Percentiles rank a stretch among this genome's conserved stretches.
Conservation (phyloP, 2,888 invertebrate species). For the Seira ritae region DNA sequence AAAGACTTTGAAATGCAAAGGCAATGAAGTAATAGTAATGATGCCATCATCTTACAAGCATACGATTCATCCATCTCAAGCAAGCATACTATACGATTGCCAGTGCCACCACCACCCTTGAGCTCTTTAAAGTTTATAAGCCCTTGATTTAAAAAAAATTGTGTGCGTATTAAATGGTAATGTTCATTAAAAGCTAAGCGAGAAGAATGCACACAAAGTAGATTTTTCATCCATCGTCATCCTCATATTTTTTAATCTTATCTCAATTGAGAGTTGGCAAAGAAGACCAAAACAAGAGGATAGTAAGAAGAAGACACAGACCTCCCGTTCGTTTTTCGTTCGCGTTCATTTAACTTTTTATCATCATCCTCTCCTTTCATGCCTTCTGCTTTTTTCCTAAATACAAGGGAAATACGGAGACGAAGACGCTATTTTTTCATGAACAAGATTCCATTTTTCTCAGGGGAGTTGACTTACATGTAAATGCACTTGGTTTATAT, state of each 20-base stretch:
- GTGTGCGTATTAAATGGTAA: too few species aligned
- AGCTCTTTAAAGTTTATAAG: conserved; percentile 2
- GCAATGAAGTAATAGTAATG: too few species aligned
- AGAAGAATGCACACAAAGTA: too few species aligned
- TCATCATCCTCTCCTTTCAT: not conserved
- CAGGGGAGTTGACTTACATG: conserved; percentile 19
- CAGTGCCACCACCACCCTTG: conserved; percentile 46
- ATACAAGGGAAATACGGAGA: not conserved
- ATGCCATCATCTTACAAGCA: too few species aligned
- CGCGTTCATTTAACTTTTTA: conserved; percentile 46
- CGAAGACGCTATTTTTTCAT: conserved; percentile 22
- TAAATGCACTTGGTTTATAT: too few species aligned
- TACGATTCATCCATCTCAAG: too few species aligned
- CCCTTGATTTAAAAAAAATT: conserved; percentile 30
- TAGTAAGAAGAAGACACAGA: conserved; percentile 26
- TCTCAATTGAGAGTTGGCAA: conserved; percentile 16
- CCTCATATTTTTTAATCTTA: too few species aligned
- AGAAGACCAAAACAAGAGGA: conserved; percentile 19
- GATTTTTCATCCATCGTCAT: too few species aligned
- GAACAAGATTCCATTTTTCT: conserved; percentile 39
- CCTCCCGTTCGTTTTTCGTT: conserved; percentile 39
- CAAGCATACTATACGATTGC: too few species aligned
- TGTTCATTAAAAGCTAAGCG: too few species aligned
- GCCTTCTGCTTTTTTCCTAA: not conserved
- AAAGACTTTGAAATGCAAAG: too few species aligned